Evolutionary conservation across 2,888 invertebrate species (phyloP), one percentile per base, ranked within the genome.

Genomic region (Cerceris rybyensis): DNA sequence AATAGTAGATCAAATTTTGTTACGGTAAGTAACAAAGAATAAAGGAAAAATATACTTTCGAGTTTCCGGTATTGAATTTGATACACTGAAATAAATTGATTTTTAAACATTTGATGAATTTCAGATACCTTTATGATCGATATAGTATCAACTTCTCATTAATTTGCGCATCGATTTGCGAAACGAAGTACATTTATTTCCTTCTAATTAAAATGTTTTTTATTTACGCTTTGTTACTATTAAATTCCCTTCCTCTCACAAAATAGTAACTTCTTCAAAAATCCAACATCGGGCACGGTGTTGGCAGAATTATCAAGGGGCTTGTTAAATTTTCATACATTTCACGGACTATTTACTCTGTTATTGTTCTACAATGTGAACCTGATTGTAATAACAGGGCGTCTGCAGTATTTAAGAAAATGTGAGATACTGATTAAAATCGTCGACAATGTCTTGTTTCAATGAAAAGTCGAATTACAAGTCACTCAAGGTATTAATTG

Each of bases 241-340:
- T 46, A 46, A 4, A 46, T 11, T 46, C 8, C 6, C 46, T 46
- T 8, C 46, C 9, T 11, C 11, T 46, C 28, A 28, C 28, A 28
- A 28, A 28, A 28, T 1, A 28, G 28, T 28, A 28, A 28, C 28
- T 28, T 28, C 46, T 2, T 11, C 1, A 46, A 46, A 46, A 46
- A 46, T 46, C 1, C 6, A 5, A 46, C 46, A 46, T 11, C 11
- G 11, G 46, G 9, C 11, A 46, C 46, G 8, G 46, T 8, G 46
- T 8, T 46, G 8, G 11, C 46, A 11, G 70, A 84, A 74, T 82
- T 80, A 82, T 77, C 72, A 75, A 68, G 78, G 65, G 58, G 64
- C 75, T 77, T 75, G 76, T 84, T 84, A 84, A 64, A 75, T 64
- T 73, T 57, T 55, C 66, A 65, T 57, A 66, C 54, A 58, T 59